Evolutionary conservation across 2,888 invertebrate species (phyloP).

Genomic region (Cheilosia grossa): DNA sequence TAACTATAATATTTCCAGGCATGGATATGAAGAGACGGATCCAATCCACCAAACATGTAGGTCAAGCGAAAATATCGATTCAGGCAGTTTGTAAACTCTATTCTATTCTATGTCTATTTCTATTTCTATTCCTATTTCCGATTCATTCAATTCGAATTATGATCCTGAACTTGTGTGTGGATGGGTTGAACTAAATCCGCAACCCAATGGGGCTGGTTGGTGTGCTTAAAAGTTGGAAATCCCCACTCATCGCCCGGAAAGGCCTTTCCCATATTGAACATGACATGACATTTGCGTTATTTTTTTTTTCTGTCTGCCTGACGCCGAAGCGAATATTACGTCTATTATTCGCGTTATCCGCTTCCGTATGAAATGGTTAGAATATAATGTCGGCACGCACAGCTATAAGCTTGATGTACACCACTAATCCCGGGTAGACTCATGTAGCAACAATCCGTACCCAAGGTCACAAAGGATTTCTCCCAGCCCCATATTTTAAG

Average conservation of each 20-base stretch:
- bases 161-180: conserved; percentile 9
- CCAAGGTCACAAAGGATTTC: conserved; percentile 42
- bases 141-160: conserved; percentile 32
- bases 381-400: conserved; percentile 56
- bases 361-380: conserved; percentile 25
- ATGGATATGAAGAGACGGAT: neutral
- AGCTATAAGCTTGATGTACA: conserved; percentile 53
- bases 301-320: conserved; percentile 1
- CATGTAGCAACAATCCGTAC: neutral
- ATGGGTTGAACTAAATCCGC: conserved; percentile 10
- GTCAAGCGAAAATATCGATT: conserved; percentile 34
- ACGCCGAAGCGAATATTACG: conserved; percentile 23
- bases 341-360: conserved; percentile 33
- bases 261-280: conserved; percentile 33
- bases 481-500: neutral
- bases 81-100: neutral
- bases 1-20: neutral
- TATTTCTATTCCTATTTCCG: conserved; percentile 8
- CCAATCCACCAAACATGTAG: conserved; percentile 16
- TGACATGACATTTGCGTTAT: conserved; percentile 34
- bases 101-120: conserved; percentile 9
- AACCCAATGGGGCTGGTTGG: neutral
- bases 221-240: conserved; percentile 33
- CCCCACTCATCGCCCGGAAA: conserved; percentile 33
- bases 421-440: conserved; percentile 14